Conservation (phyloP, 2,797 vertebrate species). For the Numenius phaeopus region DNA sequence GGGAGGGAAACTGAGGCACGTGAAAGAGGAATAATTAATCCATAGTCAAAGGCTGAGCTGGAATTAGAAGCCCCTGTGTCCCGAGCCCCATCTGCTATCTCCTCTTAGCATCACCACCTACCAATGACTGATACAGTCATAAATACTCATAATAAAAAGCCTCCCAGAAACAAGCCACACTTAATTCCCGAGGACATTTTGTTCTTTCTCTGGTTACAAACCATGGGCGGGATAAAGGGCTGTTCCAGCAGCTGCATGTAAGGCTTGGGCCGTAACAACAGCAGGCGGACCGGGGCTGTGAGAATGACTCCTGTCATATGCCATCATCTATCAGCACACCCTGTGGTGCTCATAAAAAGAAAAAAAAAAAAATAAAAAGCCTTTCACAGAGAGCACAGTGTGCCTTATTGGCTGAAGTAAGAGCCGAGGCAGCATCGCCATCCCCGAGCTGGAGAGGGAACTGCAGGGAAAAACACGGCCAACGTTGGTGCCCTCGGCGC, state of each 20-base stretch:
- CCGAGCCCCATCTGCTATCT: background rate
- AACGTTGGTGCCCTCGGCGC: background rate
- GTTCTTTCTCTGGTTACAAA: constrained; percentile 25
- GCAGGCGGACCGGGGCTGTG: background rate
- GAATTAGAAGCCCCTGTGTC: background rate
- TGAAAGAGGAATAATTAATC: background rate
- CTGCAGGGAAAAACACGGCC: background rate
- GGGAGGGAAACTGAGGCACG: background rate
- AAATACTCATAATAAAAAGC: background rate
- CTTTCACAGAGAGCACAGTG: background rate
- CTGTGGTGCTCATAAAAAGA: background rate
- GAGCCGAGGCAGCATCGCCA: background rate
- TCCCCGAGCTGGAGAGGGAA: background rate
- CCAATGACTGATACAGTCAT: background rate
- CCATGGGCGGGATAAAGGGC: background rate
- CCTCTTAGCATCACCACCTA: background rate
- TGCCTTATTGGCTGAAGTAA: background rate
- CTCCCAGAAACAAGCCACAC: background rate
- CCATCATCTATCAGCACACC: background rate
- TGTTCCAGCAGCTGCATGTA: background rate
- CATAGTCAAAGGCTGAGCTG: background rate
- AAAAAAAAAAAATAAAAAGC: background rate
- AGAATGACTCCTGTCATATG: background rate
- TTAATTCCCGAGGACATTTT: constrained; percentile 20
- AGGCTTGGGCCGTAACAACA: background rate